Percentiles rank a stretch among this genome's conserved stretches.
Conservation (phyloP, 2,888 invertebrate species). For the Anoplius nigerrimus region DNA sequence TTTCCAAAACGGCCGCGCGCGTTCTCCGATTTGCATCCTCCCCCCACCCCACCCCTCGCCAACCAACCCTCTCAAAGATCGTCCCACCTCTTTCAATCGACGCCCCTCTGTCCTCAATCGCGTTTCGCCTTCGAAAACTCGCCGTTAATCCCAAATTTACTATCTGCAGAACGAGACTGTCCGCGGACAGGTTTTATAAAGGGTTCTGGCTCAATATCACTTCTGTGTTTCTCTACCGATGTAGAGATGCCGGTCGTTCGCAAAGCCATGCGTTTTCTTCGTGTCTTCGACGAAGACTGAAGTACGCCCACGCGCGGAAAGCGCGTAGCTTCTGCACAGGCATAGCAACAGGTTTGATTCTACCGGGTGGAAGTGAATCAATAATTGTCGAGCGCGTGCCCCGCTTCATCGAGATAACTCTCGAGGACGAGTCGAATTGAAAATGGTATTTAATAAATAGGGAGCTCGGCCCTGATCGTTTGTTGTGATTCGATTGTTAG, state of each 20-base stretch:
- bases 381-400: conserved; percentile 36
- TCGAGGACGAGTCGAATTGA: not conserved
- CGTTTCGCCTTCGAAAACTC: not conserved
- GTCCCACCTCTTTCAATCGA: not conserved
- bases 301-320: not conserved
- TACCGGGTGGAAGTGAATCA: conserved; percentile 31
- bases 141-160: conserved; percentile 7
- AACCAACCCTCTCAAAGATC: not conserved
- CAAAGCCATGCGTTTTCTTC: too few species aligned
- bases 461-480: too few species aligned
- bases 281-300: too few species aligned
- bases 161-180: not conserved
- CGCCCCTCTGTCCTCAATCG: not conserved
- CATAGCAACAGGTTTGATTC: conserved; percentile 46
- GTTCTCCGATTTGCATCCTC: too few species aligned
- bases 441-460: not conserved
- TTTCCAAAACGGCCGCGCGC: conserved; percentile 21
- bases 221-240: not conserved
- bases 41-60: not conserved
- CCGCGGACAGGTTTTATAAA: not conserved
- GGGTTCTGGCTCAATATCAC: not conserved
- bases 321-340: conserved; percentile 10
- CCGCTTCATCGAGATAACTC: conserved; percentile 4
- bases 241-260: too few species aligned
- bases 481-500: too few species aligned